Base-by-base conservation (phyloP, 1,140 invertebrate species). In the Cryptotermes secundus region DNA sequence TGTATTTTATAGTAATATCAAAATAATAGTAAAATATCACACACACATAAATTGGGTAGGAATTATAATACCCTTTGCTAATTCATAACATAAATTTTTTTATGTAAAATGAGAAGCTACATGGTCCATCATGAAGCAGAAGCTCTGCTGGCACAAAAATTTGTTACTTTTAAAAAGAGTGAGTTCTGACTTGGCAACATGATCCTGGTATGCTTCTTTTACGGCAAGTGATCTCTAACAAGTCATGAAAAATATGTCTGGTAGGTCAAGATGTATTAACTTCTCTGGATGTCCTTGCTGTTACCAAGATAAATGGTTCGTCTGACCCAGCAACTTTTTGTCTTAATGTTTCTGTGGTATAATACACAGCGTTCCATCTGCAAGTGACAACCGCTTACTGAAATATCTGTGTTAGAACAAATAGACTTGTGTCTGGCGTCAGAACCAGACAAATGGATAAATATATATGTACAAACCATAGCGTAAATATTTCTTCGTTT, bases 1-100 rank as follows among this genome's bases (percentile, higher is more conserved):
- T 72, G n/a, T 72, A 72, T 72, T 72, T 72, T 72, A 31, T 72
- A n/a, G 59, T 72, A 72, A 72, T 72, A n/a, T 72, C n/a, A 72
- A 16, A 72, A 72, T 26, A 72, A 16, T 26, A 72, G 59, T 72
- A 72, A 72, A 72, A 72, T 72, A 72, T 72, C n/a, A n/a, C 7
- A n/a, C n/a, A n/a, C 59, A 31, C 59, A 72, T 72, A 72, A 72
- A 72, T 72, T 72, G 59, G n/a, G n/a, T 7, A 7, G 7, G 59
- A 2, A 72, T 72, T 2, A 31, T 72, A 72, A 72, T 31, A 72
- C 0, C n/a, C 7, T 72, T 31, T 31, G 59, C 26, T 72, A 3
- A n/a, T 9, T 72, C n/a, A 72, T 72, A 72, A 72, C 31, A 31
- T 26, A 16, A 72, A 72, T 14, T 3, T 14, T 9, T 6, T 72